These are phyloP conservation scores for Phenganax marumi DNA, from an alignment of 92 coral and sea anemone genomes.

Conservation along the genomic window DNA sequence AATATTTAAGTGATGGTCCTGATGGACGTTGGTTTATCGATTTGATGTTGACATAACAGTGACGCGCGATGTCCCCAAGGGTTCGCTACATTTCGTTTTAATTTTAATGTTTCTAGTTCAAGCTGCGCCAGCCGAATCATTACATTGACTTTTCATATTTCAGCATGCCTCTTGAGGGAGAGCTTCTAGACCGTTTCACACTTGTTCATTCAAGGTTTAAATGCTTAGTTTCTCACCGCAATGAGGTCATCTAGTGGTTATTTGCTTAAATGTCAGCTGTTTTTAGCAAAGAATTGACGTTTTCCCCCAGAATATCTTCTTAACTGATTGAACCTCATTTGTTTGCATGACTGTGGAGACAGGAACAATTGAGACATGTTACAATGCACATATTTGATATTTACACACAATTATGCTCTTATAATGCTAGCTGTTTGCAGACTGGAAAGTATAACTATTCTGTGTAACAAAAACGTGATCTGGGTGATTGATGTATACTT, in stretches of 20 bases:
- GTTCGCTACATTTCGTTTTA: background rate
- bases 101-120: background rate
- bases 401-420: too few species aligned
- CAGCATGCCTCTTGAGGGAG: background rate
- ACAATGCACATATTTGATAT: too few species aligned
- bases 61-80: slow-evolving; percentile 3
- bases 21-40: slow-evolving; percentile 24
- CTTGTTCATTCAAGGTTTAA: background rate
- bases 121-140: background rate
- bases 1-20: slow-evolving; percentile 25
- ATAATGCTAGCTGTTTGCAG: too few species aligned
- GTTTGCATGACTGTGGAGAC: background rate
- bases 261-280: slow-evolving; percentile 17
- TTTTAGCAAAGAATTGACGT: slow-evolving; percentile 9
- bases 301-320: slow-evolving; percentile 6
- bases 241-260: slow-evolving; percentile 2
- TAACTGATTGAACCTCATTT: background rate
- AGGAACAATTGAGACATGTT: too few species aligned
- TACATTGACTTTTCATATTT: too few species aligned
- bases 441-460: too few species aligned
- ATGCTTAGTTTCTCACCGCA: slow-evolving; percentile 18
- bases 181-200: background rate
- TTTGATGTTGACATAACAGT: slow-evolving; percentile 20
- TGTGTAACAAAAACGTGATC: too few species aligned
- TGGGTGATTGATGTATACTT: too few species aligned